Evolutionary conservation across 2,797 vertebrate genomes (phyloP).

Genomic region (Knipowitschia caucasica): DNA sequence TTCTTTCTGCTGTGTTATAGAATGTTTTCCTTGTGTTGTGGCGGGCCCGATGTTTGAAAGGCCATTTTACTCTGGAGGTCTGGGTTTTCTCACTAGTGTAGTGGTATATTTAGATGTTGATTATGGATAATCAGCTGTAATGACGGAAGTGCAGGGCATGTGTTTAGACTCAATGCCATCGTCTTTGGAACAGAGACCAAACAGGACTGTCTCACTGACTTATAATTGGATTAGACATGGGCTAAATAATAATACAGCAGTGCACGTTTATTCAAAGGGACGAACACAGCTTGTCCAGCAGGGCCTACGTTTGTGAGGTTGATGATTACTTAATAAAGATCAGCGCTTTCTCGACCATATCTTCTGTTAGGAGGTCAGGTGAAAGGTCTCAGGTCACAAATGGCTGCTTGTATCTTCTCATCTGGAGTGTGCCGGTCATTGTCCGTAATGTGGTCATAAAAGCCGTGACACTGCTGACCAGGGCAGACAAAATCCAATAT

Average conservation of each 20-base stretch:
- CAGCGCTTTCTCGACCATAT: conserved; percentile 35
- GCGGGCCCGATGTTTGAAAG: conserved; percentile 60
- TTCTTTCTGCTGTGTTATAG: conserved; percentile 46
- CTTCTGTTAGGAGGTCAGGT: conserved; percentile 66
- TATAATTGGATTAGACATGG: conserved; percentile 44
- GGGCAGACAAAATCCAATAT: conserved; percentile 78
- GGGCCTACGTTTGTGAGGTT: conserved; percentile 16
- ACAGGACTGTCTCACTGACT: conserved; percentile 58
- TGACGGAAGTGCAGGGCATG: conserved; percentile 72
- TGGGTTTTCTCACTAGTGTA: conserved; percentile 70
- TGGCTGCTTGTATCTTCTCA: conserved; percentile 80
- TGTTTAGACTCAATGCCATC: conserved; percentile 73
- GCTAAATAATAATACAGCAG: conserved; percentile 26
- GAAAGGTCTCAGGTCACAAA: conserved; percentile 81
- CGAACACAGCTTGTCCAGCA: not conserved
- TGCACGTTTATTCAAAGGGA: conserved; percentile 12
- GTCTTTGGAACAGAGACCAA: conserved; percentile 62
- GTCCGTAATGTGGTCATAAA: conserved; percentile 72
- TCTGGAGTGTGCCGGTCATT: conserved; percentile 62
- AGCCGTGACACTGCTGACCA: conserved; percentile 70
- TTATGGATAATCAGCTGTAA: conserved; percentile 79
- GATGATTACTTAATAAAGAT: conserved; percentile 35
- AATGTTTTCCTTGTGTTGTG: conserved; percentile 70
- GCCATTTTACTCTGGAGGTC: conserved; percentile 62
- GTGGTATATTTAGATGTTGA: conserved; percentile 75